These are phyloP conservation scores for Diprion similis DNA, from an alignment of 1,140 invertebrate species.

Conservation along the genomic window DNA sequence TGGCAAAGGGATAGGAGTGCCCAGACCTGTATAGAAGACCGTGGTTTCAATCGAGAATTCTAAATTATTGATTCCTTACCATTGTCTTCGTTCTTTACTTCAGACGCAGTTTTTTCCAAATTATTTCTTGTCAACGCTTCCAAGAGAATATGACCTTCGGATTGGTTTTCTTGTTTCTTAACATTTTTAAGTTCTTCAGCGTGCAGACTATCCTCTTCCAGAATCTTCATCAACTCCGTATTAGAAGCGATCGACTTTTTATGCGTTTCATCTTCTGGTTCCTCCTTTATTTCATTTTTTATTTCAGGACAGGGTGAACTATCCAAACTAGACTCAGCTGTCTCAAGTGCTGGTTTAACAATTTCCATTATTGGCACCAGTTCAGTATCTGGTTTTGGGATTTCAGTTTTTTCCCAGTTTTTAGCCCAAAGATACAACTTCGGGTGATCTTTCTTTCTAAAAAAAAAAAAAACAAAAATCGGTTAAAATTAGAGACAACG, in stretches of 20 bases:
- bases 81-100: slow-evolving; percentile 29
- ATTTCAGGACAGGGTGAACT: slow-evolving; percentile 21
- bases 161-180: slow-evolving; percentile 38
- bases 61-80: slow-evolving; percentile 15
- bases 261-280: slow-evolving; percentile 38
- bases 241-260: slow-evolving; percentile 56
- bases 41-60: not conserved
- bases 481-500: slow-evolving; percentile 19
- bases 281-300: slow-evolving; percentile 31
- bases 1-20: too few species aligned
- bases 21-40: too few species aligned
- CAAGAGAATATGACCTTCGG: slow-evolving; percentile 43
- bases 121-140: slow-evolving; percentile 46
- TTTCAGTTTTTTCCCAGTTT: slow-evolving; percentile 73
- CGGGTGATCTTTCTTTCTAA: slow-evolving; percentile 78
- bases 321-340: slow-evolving; percentile 22
- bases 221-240: slow-evolving; percentile 57
- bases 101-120: slow-evolving; percentile 28
- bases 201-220: slow-evolving; percentile 55
- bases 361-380: slow-evolving; percentile 52
- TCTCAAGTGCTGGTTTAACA: slow-evolving; percentile 33
- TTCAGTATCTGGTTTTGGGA: slow-evolving; percentile 43
- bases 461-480: slow-evolving; percentile 31
- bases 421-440: slow-evolving; percentile 87
- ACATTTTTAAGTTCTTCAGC: slow-evolving; percentile 44